Base-by-base conservation (phyloP, 2,888 invertebrate species). In the Operophtera brumata region DNA sequence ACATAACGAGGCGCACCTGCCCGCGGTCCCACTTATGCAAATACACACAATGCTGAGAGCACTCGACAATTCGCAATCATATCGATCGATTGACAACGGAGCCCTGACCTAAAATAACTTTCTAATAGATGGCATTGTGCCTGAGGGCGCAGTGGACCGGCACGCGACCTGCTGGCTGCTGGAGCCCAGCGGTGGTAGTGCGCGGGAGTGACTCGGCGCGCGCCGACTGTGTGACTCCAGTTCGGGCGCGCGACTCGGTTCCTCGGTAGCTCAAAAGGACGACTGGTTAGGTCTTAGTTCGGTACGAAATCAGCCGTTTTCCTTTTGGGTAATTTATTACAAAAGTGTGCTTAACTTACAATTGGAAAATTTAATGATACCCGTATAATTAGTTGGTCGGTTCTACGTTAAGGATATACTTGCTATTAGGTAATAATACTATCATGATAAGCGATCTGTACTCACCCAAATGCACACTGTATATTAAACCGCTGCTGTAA, bases 111-210 rank as follows among this genome's bases (percentile, higher is more conserved):
- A 52, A 47, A 44, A 59, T 59, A 71, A 41, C 70, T 71, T 72
- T 71, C 71, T 66, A 69, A 67, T 63, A 57, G 59, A 65, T 64
- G 66, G 53, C 60, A 71, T 67, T 66, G 72, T 63, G 50, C 45
- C 47, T 58, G 49, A 40, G 50, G 43, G 61, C 58, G 54, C 56
- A 50, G 53, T 58, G 48, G 58, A 57, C 56, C 58, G 54, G 48
- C 59, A 45, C 41, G 54, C 51, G 47, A 11, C 42, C n/a, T 4
- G 43, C 37, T 10, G 43, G 42, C n/a, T 4, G 43, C 37, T 10
- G 43, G 42, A 40, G 47, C 35, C 48, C 30, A 8, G 30, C 11
- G 40, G 10, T 32, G 20, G 20, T n/a, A 9, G 30, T 30, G 10
- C 39, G 4, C 30, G 30, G 30, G n/a, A n/a, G 14, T 39, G 39